These are phyloP conservation scores for Papilio glaucus DNA, from an alignment of 1,140 invertebrate species.

Conservation along the genomic window DNA sequence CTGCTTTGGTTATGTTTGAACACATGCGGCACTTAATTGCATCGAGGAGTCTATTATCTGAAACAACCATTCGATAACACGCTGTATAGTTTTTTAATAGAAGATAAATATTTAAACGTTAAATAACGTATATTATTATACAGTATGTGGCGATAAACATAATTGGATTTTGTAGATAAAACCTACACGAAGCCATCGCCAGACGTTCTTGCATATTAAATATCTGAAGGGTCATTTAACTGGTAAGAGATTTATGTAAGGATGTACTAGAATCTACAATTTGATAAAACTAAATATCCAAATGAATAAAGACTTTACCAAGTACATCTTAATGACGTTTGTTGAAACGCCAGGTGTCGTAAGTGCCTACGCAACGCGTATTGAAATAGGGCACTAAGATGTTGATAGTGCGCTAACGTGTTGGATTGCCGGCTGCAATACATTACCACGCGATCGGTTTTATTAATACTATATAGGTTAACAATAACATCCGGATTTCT, in stretches of 20 bases:
- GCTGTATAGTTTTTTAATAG: no score
- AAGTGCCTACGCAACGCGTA: not conserved
- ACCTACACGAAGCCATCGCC: no score
- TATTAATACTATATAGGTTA: not conserved
- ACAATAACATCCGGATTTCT: not conserved
- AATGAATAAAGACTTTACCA: not conserved
- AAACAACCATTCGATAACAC: no score
- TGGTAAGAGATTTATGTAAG: not conserved
- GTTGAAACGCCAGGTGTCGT: not conserved
- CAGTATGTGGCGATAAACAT: no score
- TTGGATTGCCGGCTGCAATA: constrained; percentile 6
- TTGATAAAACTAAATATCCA: not conserved
- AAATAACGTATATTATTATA: no score
- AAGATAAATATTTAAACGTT: no score
- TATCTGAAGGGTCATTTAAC: no score
- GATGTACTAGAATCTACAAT: not conserved
- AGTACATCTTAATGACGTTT: not conserved
- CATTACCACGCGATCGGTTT: not conserved
- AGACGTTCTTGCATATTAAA: no score
- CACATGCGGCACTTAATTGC: no score
- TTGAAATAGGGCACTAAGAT: constrained; percentile 16
- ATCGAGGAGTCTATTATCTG: no score
- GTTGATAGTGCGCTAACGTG: constrained; percentile 8
- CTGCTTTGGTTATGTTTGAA: no score
- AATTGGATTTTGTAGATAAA: no score